Conservation (phyloP, 1,140 invertebrate species). For the Drosophila busckii region DNA sequence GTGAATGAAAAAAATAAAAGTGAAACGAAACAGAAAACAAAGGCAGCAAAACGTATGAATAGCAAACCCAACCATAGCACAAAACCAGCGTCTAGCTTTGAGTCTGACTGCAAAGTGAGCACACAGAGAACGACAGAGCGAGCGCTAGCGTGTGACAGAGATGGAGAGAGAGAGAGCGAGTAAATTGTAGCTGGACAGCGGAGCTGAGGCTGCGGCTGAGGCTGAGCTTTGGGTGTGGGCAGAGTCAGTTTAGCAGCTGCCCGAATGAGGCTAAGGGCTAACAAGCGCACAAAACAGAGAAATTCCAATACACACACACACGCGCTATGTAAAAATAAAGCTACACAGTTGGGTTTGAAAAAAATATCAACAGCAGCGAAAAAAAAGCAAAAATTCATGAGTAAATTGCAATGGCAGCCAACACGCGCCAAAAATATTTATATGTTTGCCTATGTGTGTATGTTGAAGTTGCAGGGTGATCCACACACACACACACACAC, state of each 20-base stretch:
- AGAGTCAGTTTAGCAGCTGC: conserved; percentile 7
- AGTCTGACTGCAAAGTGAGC: conserved; percentile 12
- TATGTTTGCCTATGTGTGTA: conserved; percentile 33
- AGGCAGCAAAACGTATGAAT: conserved; percentile 56
- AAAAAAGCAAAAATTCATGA: conserved; percentile 25
- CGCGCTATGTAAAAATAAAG: conserved; percentile 9
- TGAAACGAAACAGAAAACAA: conserved; percentile 7
- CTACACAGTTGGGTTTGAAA: too few relatives aligned
- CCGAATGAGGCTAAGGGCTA: conserved; percentile 18
- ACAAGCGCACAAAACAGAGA: conserved; percentile 52
- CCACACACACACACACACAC: neutral
- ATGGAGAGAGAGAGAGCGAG: neutral
- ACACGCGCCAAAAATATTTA: conserved; percentile 56
- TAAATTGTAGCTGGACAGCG: neutral
- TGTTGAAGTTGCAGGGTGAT: conserved; percentile 22
- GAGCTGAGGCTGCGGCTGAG: too few relatives aligned
- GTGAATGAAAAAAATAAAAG: neutral
- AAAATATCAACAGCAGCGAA: conserved; percentile 15
- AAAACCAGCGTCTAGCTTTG: conserved; percentile 1
- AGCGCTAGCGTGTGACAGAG: too few relatives aligned
- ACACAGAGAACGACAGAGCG: too few relatives aligned
- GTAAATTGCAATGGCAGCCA: conserved; percentile 60
- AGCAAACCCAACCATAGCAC: conserved; percentile 27
- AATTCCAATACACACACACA: neutral
- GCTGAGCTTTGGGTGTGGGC: neutral